Percentiles rank a stretch among this genome's conserved stretches.
Evolutionary conservation across 1,140 invertebrate species (phyloP).

Genomic region (Rhopalosiphum padi): DNA sequence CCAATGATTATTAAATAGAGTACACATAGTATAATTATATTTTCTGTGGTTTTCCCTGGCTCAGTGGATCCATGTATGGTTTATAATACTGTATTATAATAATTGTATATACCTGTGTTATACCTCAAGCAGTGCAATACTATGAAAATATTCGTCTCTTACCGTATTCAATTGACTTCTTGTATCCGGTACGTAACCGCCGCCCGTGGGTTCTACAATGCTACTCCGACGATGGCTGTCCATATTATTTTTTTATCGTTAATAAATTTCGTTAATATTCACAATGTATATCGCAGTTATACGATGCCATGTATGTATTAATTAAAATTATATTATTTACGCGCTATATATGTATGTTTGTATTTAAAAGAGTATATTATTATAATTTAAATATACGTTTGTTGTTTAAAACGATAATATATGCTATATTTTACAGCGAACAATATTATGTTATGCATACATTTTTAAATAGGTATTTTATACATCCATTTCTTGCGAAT

Average conservation of each 20-base stretch:
- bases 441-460: neutral
- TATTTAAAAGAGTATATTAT: neutral
- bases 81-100: neutral
- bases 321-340: conserved; percentile 16
- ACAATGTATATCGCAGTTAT: neutral
- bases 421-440: neutral
- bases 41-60: neutral
- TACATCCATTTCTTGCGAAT: conserved; percentile 25
- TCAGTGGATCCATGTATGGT: neutral
- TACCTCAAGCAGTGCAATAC: neutral
- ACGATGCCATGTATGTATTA: neutral
- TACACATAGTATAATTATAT: neutral
- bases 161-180: conserved; percentile 49
- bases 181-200: conserved; percentile 28
- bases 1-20: neutral
- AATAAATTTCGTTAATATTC: neutral
- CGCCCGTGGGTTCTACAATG: conserved; percentile 2
- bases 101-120: neutral
- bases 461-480: neutral
- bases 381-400: neutral
- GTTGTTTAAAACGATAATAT: neutral
- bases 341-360: neutral
- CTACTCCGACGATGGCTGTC: conserved; percentile 49
- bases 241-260: neutral
- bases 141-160: conserved; percentile 38